Base-by-base conservation (phyloP, 1,140 invertebrate species). In the Dufourea novaeangliae region DNA sequence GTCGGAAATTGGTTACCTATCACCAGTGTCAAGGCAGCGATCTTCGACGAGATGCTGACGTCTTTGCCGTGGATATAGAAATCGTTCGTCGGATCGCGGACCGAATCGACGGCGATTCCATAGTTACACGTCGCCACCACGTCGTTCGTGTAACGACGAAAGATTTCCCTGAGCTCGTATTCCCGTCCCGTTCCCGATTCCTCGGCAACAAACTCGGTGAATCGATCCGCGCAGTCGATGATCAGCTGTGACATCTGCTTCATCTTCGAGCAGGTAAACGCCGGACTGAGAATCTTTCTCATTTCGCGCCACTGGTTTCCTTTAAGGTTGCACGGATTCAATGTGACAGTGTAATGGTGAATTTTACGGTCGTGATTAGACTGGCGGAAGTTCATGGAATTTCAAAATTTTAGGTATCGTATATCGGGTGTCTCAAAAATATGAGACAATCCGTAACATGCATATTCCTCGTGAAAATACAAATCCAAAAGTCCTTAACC, bases 251-350 rank as follows among this genome's bases (percentile, higher is more conserved):
- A 82, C 80, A 82, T 82, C 14, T 27, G 54, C 12, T 79, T 82
- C 71, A 82, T 76, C 8, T 82, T 82, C 14, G 46, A 59, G 12
- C 71, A 70, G 2, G 77, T 75, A 22, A 82, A 82, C 6, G 41
- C 20, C 1, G 80, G 80, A n/a, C 71, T 82, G 0, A 82, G 22
- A 5, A 76, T 20, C 11, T 57, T 79, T 2, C 80, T 68, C 71
- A 79, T 79, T 7, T 82, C 70, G 1, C 77, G 34, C 80, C 80
- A 82, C n/a, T n/a, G n/a, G n/a, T n/a, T n/a, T n/a, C n/a, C n/a
- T n/a, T n/a, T n/a, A n/a, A n/a, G n/a, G n/a, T n/a, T n/a, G n/a
- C n/a, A n/a, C n/a, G n/a, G n/a, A n/a, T n/a, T n/a, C n/a, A n/a
- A n/a, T n/a, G n/a, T n/a, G n/a, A n/a, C n/a, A n/a, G n/a, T n/a